phyloP scores from a whole-genome alignment of 2,797 vertebrate genomes.

The Taeniopygia guttata region DNA sequence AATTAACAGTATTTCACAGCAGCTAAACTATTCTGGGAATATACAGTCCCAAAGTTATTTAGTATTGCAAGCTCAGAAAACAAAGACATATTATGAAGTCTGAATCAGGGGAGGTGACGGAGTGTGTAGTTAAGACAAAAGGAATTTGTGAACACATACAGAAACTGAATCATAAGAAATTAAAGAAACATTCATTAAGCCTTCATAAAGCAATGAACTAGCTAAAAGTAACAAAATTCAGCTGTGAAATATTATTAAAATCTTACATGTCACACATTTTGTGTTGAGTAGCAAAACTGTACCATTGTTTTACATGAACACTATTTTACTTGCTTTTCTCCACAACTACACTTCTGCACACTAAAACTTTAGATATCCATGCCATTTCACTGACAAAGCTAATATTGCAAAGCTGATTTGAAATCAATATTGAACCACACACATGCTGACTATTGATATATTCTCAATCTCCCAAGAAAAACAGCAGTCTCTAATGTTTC shows the following conservation, averaged over 20 bases:
- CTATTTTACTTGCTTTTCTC: not conserved
- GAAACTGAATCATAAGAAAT: not conserved
- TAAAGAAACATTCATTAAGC: not conserved
- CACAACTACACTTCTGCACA: not conserved
- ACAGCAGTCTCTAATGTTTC: not conserved
- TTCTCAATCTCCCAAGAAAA: not conserved
- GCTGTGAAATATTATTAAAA: not conserved
- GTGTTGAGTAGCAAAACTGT: not conserved
- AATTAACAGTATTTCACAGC: not conserved
- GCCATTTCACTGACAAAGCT: not conserved
- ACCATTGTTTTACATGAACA: not conserved
- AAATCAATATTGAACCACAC: not conserved
- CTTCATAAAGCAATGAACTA: not conserved
- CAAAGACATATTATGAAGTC: not conserved
- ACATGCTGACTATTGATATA: not conserved
- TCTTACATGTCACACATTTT: not conserved
- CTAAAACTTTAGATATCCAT: not conserved
- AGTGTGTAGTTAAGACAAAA: not conserved
- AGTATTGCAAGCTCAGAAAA: not conserved
- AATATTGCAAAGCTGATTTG: not conserved
- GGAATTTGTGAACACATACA: not conserved
- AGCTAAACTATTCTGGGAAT: not conserved
- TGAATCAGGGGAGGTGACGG: not conserved
- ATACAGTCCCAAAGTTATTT: not conserved
- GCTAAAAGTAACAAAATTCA: not conserved